Conservation (phyloP, 2,888 invertebrate genomes). For the Oligia latruncula region DNA sequence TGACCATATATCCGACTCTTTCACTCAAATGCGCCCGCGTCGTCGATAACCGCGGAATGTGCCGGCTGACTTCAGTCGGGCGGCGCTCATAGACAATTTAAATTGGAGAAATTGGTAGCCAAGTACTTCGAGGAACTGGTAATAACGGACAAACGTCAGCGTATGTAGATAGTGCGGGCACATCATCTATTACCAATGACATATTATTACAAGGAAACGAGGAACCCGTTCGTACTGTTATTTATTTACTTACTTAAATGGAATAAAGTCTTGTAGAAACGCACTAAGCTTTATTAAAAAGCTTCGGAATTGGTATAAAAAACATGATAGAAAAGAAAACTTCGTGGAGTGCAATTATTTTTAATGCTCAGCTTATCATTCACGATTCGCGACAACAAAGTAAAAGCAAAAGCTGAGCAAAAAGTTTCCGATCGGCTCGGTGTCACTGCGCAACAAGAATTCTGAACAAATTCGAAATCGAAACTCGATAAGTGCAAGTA, state of each 20-base stretch:
- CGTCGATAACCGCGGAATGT: constrained; percentile 88
- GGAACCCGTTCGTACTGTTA: constrained; percentile 47
- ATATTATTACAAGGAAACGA: constrained; percentile 60
- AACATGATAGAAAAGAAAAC: not conserved
- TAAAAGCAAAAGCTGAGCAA: constrained; percentile 29
- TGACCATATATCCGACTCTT: constrained; percentile 74
- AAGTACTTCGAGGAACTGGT: constrained; percentile 80
- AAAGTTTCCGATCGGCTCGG: constrained; percentile 30
- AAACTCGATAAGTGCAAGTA: constrained; percentile 47
- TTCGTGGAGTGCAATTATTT: constrained; percentile 8
- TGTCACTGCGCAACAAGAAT: constrained; percentile 46
- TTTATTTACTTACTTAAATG: constrained; percentile 52
- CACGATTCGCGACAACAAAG: constrained; percentile 17
- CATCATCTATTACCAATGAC: constrained; percentile 62
- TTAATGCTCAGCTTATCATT: constrained; percentile 16
- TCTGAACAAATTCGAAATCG: constrained; percentile 63
- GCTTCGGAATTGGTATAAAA: not conserved
- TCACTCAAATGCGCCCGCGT: constrained; percentile 83
- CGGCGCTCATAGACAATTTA: constrained; percentile 89
- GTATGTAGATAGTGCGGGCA: constrained; percentile 61
- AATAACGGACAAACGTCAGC: constrained; percentile 76
- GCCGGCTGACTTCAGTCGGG: constrained; percentile 89
- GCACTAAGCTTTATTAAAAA: constrained; percentile 28
- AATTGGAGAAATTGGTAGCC: constrained; percentile 88
- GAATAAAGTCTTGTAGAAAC: constrained; percentile 43